Percentiles rank a stretch among this genome's conserved stretches.
Conservation (phyloP, 2,113 vertebrate species). For the Dicentrarchus labrax region DNA sequence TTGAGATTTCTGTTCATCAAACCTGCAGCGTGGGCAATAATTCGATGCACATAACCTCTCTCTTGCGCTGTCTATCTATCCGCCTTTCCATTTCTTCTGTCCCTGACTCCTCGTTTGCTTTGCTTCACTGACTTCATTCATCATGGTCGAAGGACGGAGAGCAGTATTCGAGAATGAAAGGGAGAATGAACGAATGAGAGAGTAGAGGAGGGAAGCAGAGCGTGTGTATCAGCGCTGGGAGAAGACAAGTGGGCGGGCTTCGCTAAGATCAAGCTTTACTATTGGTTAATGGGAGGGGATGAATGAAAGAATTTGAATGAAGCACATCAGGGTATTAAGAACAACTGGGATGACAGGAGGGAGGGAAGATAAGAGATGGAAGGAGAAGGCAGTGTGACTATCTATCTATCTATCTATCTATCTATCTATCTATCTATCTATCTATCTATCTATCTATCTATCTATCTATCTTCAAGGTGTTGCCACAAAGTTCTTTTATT, state of each 20-base stretch:
- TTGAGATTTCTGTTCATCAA: background rate
- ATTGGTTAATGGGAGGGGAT: constrained; percentile 45
- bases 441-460: background rate
- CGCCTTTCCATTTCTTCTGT: background rate
- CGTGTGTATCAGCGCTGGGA: background rate
- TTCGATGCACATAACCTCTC: background rate
- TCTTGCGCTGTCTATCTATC: background rate
- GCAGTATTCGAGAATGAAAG: constrained; percentile 38
- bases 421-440: constrained; percentile 9
- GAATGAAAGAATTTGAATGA: constrained; percentile 65
- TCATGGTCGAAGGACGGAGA: background rate
- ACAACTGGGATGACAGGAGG: constrained; percentile 18
- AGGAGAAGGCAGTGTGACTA: constrained; percentile 4
- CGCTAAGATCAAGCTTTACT: constrained; percentile 4
- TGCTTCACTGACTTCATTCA: constrained; percentile 55
- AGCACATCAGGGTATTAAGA: constrained; percentile 34
- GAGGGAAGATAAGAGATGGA: constrained; percentile 3
- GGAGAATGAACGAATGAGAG: constrained; percentile 28
- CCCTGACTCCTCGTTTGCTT: constrained; percentile 4
- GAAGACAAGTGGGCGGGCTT: constrained; percentile 16
- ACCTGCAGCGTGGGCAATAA: background rate
- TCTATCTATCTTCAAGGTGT: no score
- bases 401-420: constrained; percentile 3
- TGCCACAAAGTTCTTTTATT: no score
- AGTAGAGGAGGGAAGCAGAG: constrained; percentile 3